Evolutionary conservation across 2,888 invertebrate genomes (phyloP), one percentile per base, ranked within the genome.

Genomic region (Pterobdella sp.): DNA sequence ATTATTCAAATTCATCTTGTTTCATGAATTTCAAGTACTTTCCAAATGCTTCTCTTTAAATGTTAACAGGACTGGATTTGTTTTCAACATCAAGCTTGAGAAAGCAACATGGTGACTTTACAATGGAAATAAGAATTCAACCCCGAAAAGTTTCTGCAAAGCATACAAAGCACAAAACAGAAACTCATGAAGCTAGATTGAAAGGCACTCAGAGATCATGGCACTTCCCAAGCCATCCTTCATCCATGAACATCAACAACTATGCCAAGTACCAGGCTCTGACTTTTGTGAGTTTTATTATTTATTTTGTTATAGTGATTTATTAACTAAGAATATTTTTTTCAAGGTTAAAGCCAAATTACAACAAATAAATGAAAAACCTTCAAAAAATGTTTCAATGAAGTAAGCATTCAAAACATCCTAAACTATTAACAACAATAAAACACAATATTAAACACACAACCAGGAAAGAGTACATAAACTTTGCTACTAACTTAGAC

Each of bases 401-500:
- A 42, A 18, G n/a, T n/a, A 42, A 7, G 22, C 22, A 42, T 42
- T 42, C 49, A 42, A 26, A 26, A 7, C 14, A 14, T n/a, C 26
- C 31, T 10, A 14, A 14, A 7, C 7, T 31, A 14, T n/a, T n/a
- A 10, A 7, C 26, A 7, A 64, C 49, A 42, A 7, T 18, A 79
- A 77, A 60, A 79, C 79, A 74, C 79, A 80, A 76, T 76, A 72
- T 56, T 81, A 81, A 74, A 80, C 79, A 75, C n/a, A n/a, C n/a
- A 0, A 14, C 22, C 52, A 69, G 69, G 34, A 52, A 69, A 34
- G 69, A 69, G 14, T 29, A 49, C 52, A 84, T 87, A 68, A 90
- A 94, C 83, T 98, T 98, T 86, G 98, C 97, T 73, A 98, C 97
- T 67, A 99, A 98, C 85, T 94, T 98, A 14, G 98, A 99, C 86